phyloP scores from a whole-genome alignment of 2,888 invertebrate species.

The Eupeodes luniger region DNA sequence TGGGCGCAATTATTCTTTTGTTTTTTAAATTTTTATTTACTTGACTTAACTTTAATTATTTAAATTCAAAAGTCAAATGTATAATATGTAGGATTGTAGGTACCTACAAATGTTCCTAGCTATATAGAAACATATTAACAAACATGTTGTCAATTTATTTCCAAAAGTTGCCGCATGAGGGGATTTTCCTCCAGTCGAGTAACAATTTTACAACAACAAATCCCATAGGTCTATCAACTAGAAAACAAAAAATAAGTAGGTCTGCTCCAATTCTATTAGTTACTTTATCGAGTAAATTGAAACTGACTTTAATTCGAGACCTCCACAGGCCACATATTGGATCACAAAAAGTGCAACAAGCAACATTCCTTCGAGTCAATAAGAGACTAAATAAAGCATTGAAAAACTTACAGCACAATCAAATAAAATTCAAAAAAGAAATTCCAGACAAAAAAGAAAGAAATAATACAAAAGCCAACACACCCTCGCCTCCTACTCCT shows the following conservation, averaged over 20 bases:
- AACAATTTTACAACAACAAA: background rate
- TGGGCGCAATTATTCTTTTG: too few relatives aligned
- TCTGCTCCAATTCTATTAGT: conserved; percentile 25
- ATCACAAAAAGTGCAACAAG: conserved; percentile 7
- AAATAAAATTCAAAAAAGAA: conserved; percentile 14
- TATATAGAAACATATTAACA: too few relatives aligned
- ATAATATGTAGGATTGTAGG: too few relatives aligned
- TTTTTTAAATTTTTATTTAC: too few relatives aligned
- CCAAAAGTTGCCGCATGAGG: background rate
- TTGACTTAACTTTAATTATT: too few relatives aligned
- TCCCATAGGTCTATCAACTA: conserved; percentile 47
- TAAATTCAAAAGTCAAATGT: too few relatives aligned
- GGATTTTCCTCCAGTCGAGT: background rate
- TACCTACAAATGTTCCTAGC: too few relatives aligned
- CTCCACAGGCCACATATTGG: background rate
- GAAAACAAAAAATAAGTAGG: conserved; percentile 46
- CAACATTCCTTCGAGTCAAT: conserved; percentile 54
- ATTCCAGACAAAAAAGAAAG: conserved; percentile 52
- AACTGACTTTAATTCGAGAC: conserved; percentile 41
- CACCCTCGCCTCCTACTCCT: background rate
- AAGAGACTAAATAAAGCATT: conserved; percentile 6
- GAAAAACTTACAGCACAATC: conserved; percentile 23
- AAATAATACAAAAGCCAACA: conserved; percentile 5
- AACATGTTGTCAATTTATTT: too few relatives aligned
- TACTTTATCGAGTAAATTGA: conserved; percentile 50